Base-by-base conservation (phyloP, 2,888 invertebrate genomes). In the Diabrotica balteata region DNA sequence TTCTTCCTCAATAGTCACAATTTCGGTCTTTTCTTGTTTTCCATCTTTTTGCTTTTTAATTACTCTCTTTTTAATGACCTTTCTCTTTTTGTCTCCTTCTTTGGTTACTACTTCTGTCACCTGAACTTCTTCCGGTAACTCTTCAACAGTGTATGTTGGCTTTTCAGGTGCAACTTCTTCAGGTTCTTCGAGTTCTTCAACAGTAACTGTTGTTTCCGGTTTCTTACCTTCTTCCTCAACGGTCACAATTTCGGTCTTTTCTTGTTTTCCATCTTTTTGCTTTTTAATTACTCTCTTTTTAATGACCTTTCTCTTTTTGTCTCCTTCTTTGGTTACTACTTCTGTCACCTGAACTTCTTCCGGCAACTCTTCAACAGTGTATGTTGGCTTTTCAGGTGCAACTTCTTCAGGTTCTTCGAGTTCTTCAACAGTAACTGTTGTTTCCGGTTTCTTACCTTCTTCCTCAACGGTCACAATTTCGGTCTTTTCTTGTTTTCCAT, bases 21-120 rank as follows among this genome's bases (percentile, higher is more conserved):
- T 80, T 74, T 81, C 80, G 4, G 81, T 81, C 8, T 73, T 47
- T 80, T 81, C 70, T 79, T 83, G 67, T 77, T 81, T 54, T 73
- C 79, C 8, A 78, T 80, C 71, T 83, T 80, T 63, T 76, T 73
- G 73, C 52, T 84, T 85, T 67, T 84, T 85, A 2, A 85, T 81
- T 58, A 84, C 83, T 3, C 84, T 81, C 68, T 83, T 85, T 46
- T 72, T 76, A 47, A 73, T 64, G 7, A 73, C 64, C 51, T 72
- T 71, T 32, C 65, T 76, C 66, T 71, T 77, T 32, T 76, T 73
- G 43, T 69, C 57, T 7, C 80, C 79, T 45, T 77, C 74, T 52
- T 74, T 69, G 7, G 74, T 67, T 58, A 80, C 74, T 7, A 74
- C 75, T 51, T 78, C 75, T 50, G 67, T 53, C 17, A 78, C 73